Base-by-base conservation (phyloP, 2,113 vertebrate species). In the Crotalus helleri region DNA sequence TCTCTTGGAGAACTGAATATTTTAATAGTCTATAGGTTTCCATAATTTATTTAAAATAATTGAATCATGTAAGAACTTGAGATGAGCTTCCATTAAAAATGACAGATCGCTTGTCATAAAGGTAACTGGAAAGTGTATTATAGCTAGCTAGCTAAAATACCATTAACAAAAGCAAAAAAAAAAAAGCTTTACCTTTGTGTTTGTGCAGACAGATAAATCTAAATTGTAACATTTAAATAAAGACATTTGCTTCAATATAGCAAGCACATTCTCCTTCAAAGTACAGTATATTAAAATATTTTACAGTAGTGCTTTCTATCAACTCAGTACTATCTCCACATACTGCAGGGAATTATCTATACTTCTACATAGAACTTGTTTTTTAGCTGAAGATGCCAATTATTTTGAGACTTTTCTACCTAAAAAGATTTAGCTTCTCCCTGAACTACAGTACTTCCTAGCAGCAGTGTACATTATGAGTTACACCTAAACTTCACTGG, bases 41-140 rank as follows among this genome's bases (percentile, higher is more conserved):
- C n/a, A 87, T 92, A 91, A 95, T 69, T 44, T 88, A 95, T 61
- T 49, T 86, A 92, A 93, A 24, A 8, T 54, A 90, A 94, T 93
- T 94, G 86, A 33, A 54, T n/a, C 57, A 7, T 21, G 51, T 85
- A 94, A 53, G 29, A 74, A 87, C 90, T 12, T 93, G 91, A 39
- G 23, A 94, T 29, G 85, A 91, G 0, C 0, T 87, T 54, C 69
- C 10, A 93, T 89, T 55, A 92, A 94, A 64, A 13, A 92, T 57
- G 53, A 92, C 85, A 91, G 0, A 0, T 51, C 44, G 91, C 26
- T 7, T 92, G 95, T 81, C 64, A 92, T 26, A 15, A 69, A 88
- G 10, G 92, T 92, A 94, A 0, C 29, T 49, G 91, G 87, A 59
- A 92, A 26, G 85, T n/a, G 55, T 90, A 91, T 92, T 90, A 7